Evolutionary conservation across 2,888 invertebrate genomes (phyloP), one percentile per base, ranked within the genome.

Genomic region (Griposia aprilina): DNA sequence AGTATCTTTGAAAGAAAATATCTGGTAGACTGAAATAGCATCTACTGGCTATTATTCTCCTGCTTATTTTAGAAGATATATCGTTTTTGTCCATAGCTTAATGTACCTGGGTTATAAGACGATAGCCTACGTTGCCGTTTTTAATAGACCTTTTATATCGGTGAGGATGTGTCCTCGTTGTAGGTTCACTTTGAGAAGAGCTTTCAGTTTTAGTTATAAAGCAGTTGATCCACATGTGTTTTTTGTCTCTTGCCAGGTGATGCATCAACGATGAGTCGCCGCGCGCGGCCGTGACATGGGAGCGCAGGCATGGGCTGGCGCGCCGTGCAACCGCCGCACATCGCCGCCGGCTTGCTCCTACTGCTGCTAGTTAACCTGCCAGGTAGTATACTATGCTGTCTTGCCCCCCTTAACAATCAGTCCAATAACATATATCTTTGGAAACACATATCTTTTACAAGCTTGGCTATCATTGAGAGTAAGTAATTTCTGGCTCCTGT

Each of bases 291-390:
- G 97, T 97, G 97, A 97, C 97, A 98, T 98, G 98, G 98, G 98
- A 98, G 98, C 98, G 98, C 98, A 98, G 98, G 98, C 98, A 98
- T 98, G 98, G 98, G 98, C 98, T 98, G 98, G 98, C 98, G 98
- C 97, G 98, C 98, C 98, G 98, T 98, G 98, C 98, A 98, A 97
- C 97, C 97, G 97, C 97, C 97, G 97, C 97, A 96, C 97, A 96
- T 96, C 96, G 97, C 97, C 97, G 97, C 97, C 97, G 97, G 97
- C 96, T 97, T 97, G 95, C 97, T 97, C 94, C 96, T 97, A 88
- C 94, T 97, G 93, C 94, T 97, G 94, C 95, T 97, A 94, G 95
- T 96, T 91, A 93, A 96, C 94, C 94, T 97, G 94, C 96, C 96
- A 96, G 96, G 95, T 96, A 77, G 1, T 57, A 81, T 17, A 60